Percentiles rank a stretch among this genome's conserved stretches.
Conservation (phyloP, 2,888 invertebrate genomes). For the Osedax frankpressi region DNA sequence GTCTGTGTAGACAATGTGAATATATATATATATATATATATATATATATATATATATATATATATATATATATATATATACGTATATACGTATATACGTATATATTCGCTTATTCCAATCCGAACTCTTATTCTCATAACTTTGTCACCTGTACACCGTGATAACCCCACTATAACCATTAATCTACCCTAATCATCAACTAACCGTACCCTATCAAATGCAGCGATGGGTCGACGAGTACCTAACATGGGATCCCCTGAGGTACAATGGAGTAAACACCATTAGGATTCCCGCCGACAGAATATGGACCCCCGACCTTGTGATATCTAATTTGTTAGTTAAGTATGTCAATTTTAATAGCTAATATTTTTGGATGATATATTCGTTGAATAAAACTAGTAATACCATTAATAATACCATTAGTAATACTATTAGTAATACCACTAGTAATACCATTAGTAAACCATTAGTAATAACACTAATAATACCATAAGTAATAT, state of each 20-base stretch:
- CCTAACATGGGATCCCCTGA: slow-evolving; percentile 30
- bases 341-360: too few relatives aligned
- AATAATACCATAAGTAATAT: too few relatives aligned
- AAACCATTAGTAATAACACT: too few relatives aligned
- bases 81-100: not conserved
- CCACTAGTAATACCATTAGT: too few relatives aligned
- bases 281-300: slow-evolving; percentile 31
- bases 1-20: too few relatives aligned
- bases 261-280: slow-evolving; percentile 29
- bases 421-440: too few relatives aligned
- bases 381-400: too few relatives aligned
- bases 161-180: not conserved
- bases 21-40: not conserved
- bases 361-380: too few relatives aligned
- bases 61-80: not conserved
- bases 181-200: too few relatives aligned
- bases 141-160: not conserved
- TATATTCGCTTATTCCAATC: not conserved
- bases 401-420: too few relatives aligned
- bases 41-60: not conserved
- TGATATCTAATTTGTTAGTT: slow-evolving; percentile 35
- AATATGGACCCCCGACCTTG: slow-evolving; percentile 35
- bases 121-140: too few relatives aligned
- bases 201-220: too few relatives aligned
- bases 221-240: slow-evolving; percentile 33